Evolutionary conservation across 2,888 invertebrate species (phyloP), one percentile per base, ranked within the genome.

Genomic region (Cephonodes hylas): DNA sequence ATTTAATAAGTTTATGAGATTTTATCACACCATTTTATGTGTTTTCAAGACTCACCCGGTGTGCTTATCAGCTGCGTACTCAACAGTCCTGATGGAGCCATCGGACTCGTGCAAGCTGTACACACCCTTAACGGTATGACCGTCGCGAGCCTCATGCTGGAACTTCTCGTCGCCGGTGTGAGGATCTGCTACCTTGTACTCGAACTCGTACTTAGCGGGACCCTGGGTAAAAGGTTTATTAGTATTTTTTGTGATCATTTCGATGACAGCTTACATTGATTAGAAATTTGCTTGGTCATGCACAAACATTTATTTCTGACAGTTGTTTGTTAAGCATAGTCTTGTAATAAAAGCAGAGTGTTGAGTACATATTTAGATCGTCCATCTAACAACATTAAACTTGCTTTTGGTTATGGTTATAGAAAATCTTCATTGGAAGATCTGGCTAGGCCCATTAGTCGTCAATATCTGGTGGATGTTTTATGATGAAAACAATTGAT

Each of bases 51-150:
- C 83, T 72, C 88, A 93, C 80, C 93, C 93, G 25, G 72, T 70
- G 66, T 91, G 84, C 63, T 92, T 86, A 66, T 93, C 92, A 65
- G 91, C 89, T 60, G 86, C 79, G 79, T 93, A 93, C 69, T 93
- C 81, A 22, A 93, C 93, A 13, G 84, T 91, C 58, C 93, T 85
- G 66, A 89, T 74, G 70, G 91, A 88, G 61, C 93, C 93, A 69
- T 93, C 93, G 63, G 93, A 85, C 72, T 88, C 85, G 25, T 82
- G 76, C 61, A 88, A 76, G 27, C 83, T 82, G 80, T 88, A 88
- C 57, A 81, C 78, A 61, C 94, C 94, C 74, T 93, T 91, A 63
- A 95, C 94, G 34, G 85, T 88, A 74, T 94, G 91, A 1, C 94
- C 95, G 79, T 93, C 92, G 63, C 92, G 88, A 68, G 85, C 76